A percentile compares a stretch with the other conserved stretches of the same genome.
These are phyloP conservation scores for Heteropelma amictum DNA, from an alignment of 2,888 invertebrate species.

Conservation along the genomic window DNA sequence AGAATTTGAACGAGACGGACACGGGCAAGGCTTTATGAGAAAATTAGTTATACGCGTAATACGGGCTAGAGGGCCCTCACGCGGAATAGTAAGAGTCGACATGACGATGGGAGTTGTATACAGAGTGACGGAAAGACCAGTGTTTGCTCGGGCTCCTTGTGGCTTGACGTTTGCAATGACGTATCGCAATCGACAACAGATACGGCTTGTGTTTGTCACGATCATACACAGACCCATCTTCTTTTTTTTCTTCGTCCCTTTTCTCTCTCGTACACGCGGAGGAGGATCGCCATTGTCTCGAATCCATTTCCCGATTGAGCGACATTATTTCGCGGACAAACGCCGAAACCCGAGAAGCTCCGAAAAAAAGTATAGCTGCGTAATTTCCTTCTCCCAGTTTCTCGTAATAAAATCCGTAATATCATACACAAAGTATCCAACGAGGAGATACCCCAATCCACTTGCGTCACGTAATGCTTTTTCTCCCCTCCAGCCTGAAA, in stretches of 20 bases:
- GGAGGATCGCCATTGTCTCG: neutral
- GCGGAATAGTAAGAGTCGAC: neutral
- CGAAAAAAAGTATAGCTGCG: constrained; percentile 4
- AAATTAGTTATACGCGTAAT: no score
- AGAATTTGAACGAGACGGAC: no score
- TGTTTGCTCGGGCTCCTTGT: constrained; percentile 39
- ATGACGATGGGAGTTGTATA: constrained; percentile 5
- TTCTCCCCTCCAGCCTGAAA: constrained; percentile 3
- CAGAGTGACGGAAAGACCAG: constrained; percentile 27
- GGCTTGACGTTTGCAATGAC: constrained; percentile 25
- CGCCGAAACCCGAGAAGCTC: constrained; percentile 44
- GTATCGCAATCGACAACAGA: constrained; percentile 44
- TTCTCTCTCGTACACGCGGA: no score
- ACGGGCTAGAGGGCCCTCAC: neutral
- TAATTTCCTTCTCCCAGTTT: constrained; percentile 25
- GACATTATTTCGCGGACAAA: constrained; percentile 41
- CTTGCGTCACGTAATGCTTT: no score
- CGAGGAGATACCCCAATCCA: no score
- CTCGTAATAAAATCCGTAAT: constrained; percentile 21
- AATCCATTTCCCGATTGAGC: constrained; percentile 54
- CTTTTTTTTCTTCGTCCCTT: no score
- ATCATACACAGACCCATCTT: constrained; percentile 14
- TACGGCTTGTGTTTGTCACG: constrained; percentile 7
- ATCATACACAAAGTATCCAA: no score
- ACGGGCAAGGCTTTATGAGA: no score